Evolutionary conservation across 1,140 invertebrate genomes (phyloP), one percentile per base, ranked within the genome.

Genomic region (Drosophila orosa): DNA sequence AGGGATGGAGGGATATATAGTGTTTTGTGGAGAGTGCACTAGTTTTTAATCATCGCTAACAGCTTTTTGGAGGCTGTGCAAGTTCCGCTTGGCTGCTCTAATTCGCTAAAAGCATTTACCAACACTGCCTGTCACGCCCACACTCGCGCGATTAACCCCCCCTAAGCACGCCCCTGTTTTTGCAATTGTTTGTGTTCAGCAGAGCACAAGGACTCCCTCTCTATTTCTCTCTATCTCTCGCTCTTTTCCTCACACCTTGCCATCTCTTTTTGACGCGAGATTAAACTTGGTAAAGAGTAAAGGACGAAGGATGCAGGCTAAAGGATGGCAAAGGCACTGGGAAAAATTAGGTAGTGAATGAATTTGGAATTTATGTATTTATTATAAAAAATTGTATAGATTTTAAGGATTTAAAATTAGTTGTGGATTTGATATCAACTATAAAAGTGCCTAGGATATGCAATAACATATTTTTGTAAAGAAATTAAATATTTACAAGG

Each of bases 1-100:
- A 31, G 29, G 15, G 1, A 50, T 31, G 17, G 27, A 6, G 33
- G 42, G 12, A 29, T 15, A 48, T 58, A 47, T 71, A 44, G 35
- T 33, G 61, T 10, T 37, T 55, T 25, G n/a, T 15, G 17, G 13
- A 50, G 47, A 62, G 42, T 48, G 62, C 61, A 84, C 60, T 90
- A 80, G 45, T 76, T 90, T 89, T 89, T 90, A 87, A 87, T 90
- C 68, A 89, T 19, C 73, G 77, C 33, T 84, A 90, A 90, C 59
- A 90, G 80, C 77, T 44, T 66, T 19, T 13, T n/a, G 55, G 66
- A 47, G 76, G 56, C 35, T 40, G 44, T 27, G 35, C 40, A 45
- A 45, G 35, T 89, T 74, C 58, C 77, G 48, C 80, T 74, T 68
- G 52, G 84, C 33, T 87, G 73, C 39, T 39, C 65, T 80, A 67